Conservation (phyloP, 2,888 invertebrate genomes). For the Nephrotoma appendiculata region DNA sequence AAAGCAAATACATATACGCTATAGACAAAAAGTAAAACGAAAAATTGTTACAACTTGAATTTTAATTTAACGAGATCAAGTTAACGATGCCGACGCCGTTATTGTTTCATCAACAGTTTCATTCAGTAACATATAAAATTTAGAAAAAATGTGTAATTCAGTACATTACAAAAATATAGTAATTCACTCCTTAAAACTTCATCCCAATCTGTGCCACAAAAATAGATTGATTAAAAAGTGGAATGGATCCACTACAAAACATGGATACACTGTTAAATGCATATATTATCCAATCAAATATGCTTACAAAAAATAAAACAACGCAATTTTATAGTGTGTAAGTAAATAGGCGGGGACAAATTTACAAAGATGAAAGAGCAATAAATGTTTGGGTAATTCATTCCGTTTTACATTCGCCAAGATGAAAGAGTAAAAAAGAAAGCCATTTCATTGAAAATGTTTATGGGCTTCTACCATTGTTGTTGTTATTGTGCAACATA, state of each 20-base stretch:
- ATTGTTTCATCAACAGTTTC: no score
- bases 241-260: neutral
- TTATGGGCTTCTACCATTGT: neutral
- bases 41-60: no score
- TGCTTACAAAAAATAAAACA: neutral
- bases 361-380: neutral
- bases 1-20: no score
- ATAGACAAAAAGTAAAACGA: no score
- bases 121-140: neutral
- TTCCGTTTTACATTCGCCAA: neutral
- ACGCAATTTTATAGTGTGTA: neutral
- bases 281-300: neutral
- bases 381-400: neutral
- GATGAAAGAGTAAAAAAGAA: neutral
- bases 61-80: no score
- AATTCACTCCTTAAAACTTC: neutral
- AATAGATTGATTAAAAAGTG: neutral
- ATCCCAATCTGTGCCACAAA: neutral
- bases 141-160: no score
- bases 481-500: neutral
- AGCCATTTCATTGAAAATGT: neutral
- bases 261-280: neutral
- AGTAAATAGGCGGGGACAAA: neutral
- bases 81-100: no score
- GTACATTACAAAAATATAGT: no score